These are phyloP conservation scores for Caenorhabditis inopinata DNA, from an alignment of 1,140 invertebrate genomes.

Conservation along the genomic window DNA sequence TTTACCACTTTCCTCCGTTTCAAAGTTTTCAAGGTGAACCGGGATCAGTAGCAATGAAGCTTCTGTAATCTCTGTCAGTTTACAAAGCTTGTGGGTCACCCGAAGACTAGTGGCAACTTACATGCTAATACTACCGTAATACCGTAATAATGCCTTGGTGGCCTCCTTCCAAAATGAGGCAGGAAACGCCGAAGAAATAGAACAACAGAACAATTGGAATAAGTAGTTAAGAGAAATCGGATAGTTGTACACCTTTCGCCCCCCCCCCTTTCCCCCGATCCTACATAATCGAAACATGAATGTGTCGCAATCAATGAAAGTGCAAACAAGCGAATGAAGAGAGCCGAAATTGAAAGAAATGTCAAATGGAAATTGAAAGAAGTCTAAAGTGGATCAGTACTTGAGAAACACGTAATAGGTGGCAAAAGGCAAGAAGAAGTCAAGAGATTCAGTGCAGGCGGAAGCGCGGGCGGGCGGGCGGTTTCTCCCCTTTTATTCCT, in stretches of 20 bases:
- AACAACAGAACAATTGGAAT: not conserved
- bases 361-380: not conserved
- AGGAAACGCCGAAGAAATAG: not conserved
- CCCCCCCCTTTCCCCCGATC: too few species aligned
- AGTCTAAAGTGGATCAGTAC: not conserved
- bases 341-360: not conserved
- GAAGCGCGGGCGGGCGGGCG: too few species aligned
- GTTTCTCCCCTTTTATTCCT: too few species aligned
- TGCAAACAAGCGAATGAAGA: conserved; percentile 22
- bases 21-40: too few species aligned
- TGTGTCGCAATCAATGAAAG: not conserved
- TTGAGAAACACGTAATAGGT: not conserved
- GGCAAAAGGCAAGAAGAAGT: not conserved
- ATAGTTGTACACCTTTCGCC: too few species aligned
- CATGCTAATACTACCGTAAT: not conserved
- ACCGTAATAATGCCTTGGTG: conserved; percentile 21
- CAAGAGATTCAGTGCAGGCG: too few species aligned
- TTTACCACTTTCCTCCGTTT: too few species aligned
- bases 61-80: not conserved
- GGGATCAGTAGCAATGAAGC: not conserved
- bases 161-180: not conserved
- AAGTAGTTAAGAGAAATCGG: too few species aligned
- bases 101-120: conserved; percentile 6
- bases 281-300: too few species aligned
- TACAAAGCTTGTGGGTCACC: not conserved